These are phyloP conservation scores for Myotis myotis DNA, from an alignment of 2,797 vertebrate genomes.

Conservation along the genomic window DNA sequence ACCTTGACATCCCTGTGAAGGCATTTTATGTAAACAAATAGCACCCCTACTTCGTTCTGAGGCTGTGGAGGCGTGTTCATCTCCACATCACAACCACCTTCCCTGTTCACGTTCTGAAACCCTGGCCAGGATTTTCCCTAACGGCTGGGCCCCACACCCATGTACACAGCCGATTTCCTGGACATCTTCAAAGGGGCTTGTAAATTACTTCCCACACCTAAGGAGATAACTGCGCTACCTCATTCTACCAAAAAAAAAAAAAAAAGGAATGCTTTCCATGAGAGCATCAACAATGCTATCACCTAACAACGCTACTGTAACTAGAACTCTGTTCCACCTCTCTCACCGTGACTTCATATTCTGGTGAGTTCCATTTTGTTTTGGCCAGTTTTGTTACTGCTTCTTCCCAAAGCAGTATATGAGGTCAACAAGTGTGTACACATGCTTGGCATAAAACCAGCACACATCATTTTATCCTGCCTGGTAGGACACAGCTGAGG, in stretches of 20 bases:
- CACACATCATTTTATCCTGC: constrained; percentile 11
- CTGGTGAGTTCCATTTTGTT: background rate
- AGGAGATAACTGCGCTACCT: background rate
- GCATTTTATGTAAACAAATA: background rate
- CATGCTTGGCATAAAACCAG: constrained; percentile 61
- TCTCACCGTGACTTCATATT: background rate
- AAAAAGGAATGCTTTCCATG: background rate
- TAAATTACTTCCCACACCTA: background rate
- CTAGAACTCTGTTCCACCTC: background rate
- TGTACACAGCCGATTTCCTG: background rate
- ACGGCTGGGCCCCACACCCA: background rate
- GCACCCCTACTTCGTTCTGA: background rate
- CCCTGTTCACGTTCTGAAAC: background rate
- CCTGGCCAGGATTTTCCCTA: too few relatives aligned
- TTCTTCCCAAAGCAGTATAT: background rate
- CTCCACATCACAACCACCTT: background rate
- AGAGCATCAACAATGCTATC: background rate
- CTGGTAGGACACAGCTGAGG: constrained; percentile 54
- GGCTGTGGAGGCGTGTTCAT: background rate
- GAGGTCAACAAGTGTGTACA: background rate
- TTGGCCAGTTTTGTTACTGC: background rate
- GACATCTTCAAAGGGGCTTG: background rate
- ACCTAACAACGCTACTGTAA: background rate
- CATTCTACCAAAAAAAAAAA: background rate
- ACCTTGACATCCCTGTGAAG: background rate